Conservation (phyloP, 2,797 vertebrate genomes). For the Tragopan temminckii region DNA sequence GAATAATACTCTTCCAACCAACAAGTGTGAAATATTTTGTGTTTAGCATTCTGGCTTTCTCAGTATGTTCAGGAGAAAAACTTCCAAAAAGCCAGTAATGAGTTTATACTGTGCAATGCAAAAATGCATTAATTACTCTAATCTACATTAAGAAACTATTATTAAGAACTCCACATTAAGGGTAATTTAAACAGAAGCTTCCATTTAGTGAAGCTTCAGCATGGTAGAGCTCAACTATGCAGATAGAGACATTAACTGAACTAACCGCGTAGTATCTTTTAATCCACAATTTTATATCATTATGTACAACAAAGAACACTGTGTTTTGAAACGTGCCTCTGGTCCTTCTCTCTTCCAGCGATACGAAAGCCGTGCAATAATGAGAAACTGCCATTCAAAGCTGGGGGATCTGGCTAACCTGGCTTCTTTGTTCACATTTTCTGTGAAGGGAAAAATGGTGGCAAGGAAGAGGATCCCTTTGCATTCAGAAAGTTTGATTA, state of each 20-base stretch:
- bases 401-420: not conserved
- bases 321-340: not conserved
- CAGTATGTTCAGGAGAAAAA: not conserved
- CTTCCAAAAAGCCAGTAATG: not conserved
- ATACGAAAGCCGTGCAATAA: not conserved
- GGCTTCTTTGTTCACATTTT: not conserved
- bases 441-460: not conserved
- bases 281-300: not conserved
- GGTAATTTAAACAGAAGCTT: constrained; percentile 48
- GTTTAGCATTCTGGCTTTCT: not conserved
- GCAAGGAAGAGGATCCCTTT: not conserved
- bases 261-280: not conserved
- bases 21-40: not conserved
- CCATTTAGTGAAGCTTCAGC: constrained; percentile 43
- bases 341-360: not conserved
- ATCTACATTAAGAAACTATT: constrained; percentile 45
- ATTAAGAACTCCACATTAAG: constrained; percentile 45
- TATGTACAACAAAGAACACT: not conserved
- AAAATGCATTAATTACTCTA: constrained; percentile 60
- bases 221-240: not conserved
- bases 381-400: not conserved
- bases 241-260: not conserved
- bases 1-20: not conserved
- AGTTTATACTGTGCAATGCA: not conserved
- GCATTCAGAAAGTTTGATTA: not conserved